Evolutionary conservation across 2,797 vertebrate species (phyloP), one percentile per base, ranked within the genome.

Genomic region (Manis javanica): DNA sequence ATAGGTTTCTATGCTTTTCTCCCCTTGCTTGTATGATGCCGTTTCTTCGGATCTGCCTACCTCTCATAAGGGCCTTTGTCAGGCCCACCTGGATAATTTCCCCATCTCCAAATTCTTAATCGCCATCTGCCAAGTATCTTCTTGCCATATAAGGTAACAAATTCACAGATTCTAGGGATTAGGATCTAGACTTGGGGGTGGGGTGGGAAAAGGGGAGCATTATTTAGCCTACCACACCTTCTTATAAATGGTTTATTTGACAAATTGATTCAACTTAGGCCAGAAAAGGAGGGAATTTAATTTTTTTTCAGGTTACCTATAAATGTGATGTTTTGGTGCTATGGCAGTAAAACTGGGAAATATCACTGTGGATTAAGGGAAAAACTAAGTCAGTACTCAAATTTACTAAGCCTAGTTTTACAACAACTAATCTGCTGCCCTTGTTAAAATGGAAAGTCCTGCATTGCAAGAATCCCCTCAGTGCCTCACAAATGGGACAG

Each of bases 331-430:
- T 64, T 87, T 93, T 96, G 71, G 69, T 93, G 21, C 19, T 14
- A 23, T 49, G 66, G 51, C 11, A 93, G 53, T 79, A 87, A 89
- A 95, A 96, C 2, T 79, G n/a, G 61, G 13, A 94, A 87, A 84
- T 75, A 53, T 19, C 39, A 69, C 14, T 21, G 23, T 37, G 81
- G 49, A 51, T 86, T 88, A 91, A 85, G 68, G 72, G n/a, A 87
- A 94, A 89, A 87, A 75, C 61, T 94, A 74, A 83, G 68, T 78
- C 61, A 94, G 29, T 4, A 87, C 64, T 87, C 39, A 92, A 83
- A 79, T 92, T 90, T 59, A 92, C n/a, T 69, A 75, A 83, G 57
- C 19, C 64, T 91, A 46, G 39, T 46, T 97, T 96, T 90, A 39
- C 26, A 86, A 81, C 81, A 84, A 88, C 8, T 51, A 57, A 87